Percentiles rank a stretch among this genome's conserved stretches.
phyloP scores from a whole-genome alignment of 2,797 vertebrate genomes.

The Cichlasoma orientale region DNA sequence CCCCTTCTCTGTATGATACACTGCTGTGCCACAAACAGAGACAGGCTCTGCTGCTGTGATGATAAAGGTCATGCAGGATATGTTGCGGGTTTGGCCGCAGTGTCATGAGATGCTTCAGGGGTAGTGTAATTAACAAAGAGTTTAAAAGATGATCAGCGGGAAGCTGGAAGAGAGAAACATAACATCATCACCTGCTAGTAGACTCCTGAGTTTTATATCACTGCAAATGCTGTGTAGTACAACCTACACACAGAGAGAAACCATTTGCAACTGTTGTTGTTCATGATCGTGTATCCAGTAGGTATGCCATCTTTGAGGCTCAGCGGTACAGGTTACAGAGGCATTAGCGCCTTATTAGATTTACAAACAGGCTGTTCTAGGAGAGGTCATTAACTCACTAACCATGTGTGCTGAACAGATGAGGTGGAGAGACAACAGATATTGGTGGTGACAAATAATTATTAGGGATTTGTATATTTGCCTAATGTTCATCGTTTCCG shows the following conservation, averaged over 20 bases:
- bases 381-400: not conserved
- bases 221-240: not conserved
- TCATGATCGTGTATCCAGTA: not conserved
- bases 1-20: not conserved
- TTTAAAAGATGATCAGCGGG: constrained; percentile 1
- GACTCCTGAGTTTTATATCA: not conserved
- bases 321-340: not conserved
- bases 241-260: not conserved
- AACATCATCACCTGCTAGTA: not conserved
- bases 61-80: constrained; percentile 12
- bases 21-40: not conserved
- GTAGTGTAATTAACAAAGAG: not conserved
- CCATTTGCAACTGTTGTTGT: not conserved
- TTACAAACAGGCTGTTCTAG: not conserved
- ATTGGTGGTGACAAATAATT: not conserved
- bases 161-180: not conserved
- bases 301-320: constrained; percentile 1
- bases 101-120: constrained; percentile 7
- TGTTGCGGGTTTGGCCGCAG: not conserved
- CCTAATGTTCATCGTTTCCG: no score
- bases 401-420: not conserved
- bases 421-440: not conserved
- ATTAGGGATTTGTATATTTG: no score
- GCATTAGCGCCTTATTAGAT: not conserved
- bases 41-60: not conserved